Conservation (phyloP, 2,797 vertebrate genomes). For the Phoeniculus purpureus region DNA sequence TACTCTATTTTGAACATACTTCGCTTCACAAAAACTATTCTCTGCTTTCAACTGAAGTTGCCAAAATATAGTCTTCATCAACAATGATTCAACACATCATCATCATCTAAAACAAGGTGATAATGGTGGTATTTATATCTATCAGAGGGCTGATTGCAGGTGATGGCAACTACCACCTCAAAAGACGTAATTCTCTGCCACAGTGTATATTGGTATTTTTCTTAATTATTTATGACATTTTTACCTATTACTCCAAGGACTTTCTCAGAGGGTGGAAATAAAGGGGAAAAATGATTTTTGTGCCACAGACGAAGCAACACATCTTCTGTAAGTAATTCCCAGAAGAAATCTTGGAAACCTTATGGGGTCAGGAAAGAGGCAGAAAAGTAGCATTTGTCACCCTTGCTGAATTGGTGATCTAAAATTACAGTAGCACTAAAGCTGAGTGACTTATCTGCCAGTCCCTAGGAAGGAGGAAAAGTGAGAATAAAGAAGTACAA, state of each 20-base stretch:
- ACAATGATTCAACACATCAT: slow-evolving; percentile 72
- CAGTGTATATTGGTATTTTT: slow-evolving; percentile 77
- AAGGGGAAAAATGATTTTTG: slow-evolving; percentile 70
- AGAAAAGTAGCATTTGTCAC: slow-evolving; percentile 74
- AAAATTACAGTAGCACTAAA: slow-evolving; percentile 60
- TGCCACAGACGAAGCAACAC: slow-evolving; percentile 75
- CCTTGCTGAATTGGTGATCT: slow-evolving; percentile 66
- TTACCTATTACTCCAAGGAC: slow-evolving; percentile 76
- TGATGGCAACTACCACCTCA: slow-evolving; percentile 68
- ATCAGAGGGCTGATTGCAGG: slow-evolving; percentile 67
- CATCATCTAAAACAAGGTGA: slow-evolving; percentile 71
- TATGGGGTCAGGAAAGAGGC: slow-evolving; percentile 57
- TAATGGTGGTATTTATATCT: slow-evolving; percentile 75
- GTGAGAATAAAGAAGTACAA: background rate
- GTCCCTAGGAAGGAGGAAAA: slow-evolving; percentile 23
- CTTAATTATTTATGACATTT: slow-evolving; percentile 85
- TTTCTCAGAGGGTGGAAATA: slow-evolving; percentile 74
- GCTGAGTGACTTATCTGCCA: slow-evolving; percentile 21
- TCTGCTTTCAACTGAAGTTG: slow-evolving; percentile 29
- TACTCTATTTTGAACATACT: slow-evolving; percentile 1
- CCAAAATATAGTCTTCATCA: slow-evolving; percentile 63
- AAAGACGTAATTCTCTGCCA: slow-evolving; percentile 78
- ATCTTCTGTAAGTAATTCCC: slow-evolving; percentile 81
- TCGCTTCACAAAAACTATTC: slow-evolving; percentile 35
- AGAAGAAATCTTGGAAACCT: slow-evolving; percentile 74